phyloP scores from a whole-genome alignment of 1,140 invertebrate genomes.

The Muscidifurax raptorellus region DNA sequence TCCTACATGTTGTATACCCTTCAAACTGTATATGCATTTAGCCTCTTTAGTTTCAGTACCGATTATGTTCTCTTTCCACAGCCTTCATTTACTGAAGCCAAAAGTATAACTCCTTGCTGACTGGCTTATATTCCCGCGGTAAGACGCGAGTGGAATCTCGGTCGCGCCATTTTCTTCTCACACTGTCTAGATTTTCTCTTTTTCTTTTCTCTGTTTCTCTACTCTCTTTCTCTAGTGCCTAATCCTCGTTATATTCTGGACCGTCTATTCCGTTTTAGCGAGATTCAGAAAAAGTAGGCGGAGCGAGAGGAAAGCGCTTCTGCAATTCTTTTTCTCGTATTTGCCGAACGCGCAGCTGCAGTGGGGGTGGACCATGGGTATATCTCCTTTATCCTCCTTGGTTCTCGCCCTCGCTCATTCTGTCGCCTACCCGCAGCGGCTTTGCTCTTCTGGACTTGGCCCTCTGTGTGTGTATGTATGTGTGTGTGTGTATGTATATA shows the following conservation, averaged over 20 bases:
- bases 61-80: background rate
- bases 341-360: background rate
- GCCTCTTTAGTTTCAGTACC: background rate
- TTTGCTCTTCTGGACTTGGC: background rate
- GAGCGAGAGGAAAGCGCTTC: background rate
- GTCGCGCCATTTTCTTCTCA: background rate
- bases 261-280: slow-evolving; percentile 27
- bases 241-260: slow-evolving; percentile 43
- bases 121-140: background rate
- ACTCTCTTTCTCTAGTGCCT: slow-evolving; percentile 14
- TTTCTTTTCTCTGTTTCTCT: background rate
- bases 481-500: background rate
- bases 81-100: background rate
- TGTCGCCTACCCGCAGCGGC: background rate
- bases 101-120: slow-evolving; percentile 24
- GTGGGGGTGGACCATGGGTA: background rate
- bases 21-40: no score
- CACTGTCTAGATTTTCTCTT: background rate
- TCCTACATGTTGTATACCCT: no score
- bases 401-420: slow-evolving; percentile 10
- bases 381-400: background rate
- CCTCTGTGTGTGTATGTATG: background rate
- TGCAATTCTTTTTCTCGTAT: slow-evolving; percentile 6
- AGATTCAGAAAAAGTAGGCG: slow-evolving; percentile 7
- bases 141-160: slow-evolving; percentile 20